Evolutionary conservation across 2,888 invertebrate genomes (phyloP).

Genomic region (Noctuana brunneofusca): DNA sequence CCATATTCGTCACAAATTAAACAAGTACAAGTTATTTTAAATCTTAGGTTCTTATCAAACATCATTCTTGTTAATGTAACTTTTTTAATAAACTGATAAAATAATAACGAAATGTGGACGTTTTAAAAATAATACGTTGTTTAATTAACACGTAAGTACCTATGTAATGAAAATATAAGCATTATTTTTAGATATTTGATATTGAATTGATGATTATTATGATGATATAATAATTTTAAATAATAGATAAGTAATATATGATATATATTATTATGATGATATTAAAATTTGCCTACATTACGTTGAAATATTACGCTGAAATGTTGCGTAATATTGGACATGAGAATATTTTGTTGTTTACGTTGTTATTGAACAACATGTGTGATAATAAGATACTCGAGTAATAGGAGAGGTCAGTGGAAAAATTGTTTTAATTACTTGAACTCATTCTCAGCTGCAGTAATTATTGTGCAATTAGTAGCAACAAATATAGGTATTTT

Average conservation of each 20-base stretch:
- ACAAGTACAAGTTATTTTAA: slow-evolving; percentile 2
- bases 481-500: no score
- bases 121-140: no score
- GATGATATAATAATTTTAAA: no score
- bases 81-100: not conserved
- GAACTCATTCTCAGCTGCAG: not conserved
- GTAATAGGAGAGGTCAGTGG: not conserved
- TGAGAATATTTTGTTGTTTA: not conserved
- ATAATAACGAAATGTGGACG: no score
- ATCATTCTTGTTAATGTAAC: not conserved
- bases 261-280: no score
- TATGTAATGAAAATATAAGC: no score
- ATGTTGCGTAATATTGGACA: not conserved
- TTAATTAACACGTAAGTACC: no score
- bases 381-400: not conserved
- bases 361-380: not conserved
- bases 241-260: no score
- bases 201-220: no score
- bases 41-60: not conserved
- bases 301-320: not conserved
- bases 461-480: no score
- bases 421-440: not conserved
- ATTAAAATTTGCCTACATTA: slow-evolving; percentile 8
- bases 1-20: not conserved
- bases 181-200: no score